Conservation (phyloP, 2,113 vertebrate genomes). For the Cynopterus brachyotis region DNA sequence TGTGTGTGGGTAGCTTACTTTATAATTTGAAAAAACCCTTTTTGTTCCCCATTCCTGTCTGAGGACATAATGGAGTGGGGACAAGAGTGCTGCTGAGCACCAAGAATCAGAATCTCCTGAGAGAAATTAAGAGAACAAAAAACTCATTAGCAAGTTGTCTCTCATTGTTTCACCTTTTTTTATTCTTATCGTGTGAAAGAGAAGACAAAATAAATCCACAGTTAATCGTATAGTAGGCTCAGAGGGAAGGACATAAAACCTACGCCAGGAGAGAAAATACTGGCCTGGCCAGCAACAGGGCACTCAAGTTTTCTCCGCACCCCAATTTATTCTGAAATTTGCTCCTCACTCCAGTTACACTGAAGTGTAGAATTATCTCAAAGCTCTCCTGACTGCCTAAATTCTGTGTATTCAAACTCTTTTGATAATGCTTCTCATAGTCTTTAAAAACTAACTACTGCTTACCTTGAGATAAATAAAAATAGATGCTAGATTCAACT, state of each 20-base stretch:
- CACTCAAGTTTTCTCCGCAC: not conserved
- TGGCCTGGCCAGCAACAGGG: not conserved
- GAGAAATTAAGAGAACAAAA: not conserved
- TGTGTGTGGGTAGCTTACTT: not conserved
- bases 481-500: not conserved
- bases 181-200: not conserved
- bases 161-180: not conserved
- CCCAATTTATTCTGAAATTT: not conserved
- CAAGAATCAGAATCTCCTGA: constrained; percentile 13
- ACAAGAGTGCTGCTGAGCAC: not conserved
- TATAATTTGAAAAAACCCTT: not conserved
- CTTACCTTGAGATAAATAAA: not conserved
- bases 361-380: not conserved
- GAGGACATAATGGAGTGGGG: not conserved
- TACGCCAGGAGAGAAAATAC: not conserved
- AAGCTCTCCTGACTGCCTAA: not conserved
- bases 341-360: not conserved
- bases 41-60: not conserved
- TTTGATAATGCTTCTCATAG: not conserved
- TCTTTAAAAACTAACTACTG: not conserved
- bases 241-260: not conserved
- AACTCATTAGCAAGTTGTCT: constrained; percentile 23
- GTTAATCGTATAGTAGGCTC: not conserved
- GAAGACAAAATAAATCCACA: not conserved
- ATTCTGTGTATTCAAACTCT: not conserved